phyloP scores from a whole-genome alignment of 2,113 vertebrate genomes.

The Machaerirhynchus nigripectus region DNA sequence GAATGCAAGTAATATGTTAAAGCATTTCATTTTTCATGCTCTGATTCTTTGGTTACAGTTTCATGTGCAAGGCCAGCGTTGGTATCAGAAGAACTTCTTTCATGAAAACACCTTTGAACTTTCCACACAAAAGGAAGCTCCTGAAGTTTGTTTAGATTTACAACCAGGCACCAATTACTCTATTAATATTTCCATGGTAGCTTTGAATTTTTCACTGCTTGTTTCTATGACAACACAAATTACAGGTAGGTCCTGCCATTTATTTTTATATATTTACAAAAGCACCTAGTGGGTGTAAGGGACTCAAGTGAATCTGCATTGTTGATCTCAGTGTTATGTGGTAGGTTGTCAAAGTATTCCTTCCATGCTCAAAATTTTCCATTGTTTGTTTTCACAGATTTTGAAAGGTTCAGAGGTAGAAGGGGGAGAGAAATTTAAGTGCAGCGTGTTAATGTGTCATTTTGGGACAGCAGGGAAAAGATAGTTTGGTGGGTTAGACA shows the following conservation, averaged over 20 bases:
- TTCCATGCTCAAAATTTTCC: background rate
- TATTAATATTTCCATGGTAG: conserved; percentile 79
- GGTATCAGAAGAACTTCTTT: conserved; percentile 78
- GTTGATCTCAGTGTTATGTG: background rate
- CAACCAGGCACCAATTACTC: conserved; percentile 88
- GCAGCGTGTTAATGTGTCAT: background rate
- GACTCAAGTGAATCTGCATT: background rate
- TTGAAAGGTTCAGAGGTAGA: background rate
- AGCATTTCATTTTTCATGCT: background rate
- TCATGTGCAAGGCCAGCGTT: conserved; percentile 66
- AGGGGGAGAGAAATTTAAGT: background rate
- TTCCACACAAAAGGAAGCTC: conserved; percentile 68
- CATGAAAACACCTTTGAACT: conserved; percentile 72
- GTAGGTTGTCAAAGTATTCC: background rate
- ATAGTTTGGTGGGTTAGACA: background rate
- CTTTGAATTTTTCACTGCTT: conserved; percentile 54
- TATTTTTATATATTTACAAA: background rate
- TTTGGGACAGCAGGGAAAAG: background rate
- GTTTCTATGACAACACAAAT: conserved; percentile 78
- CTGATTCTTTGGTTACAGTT: conserved; percentile 63
- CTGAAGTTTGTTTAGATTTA: conserved; percentile 84
- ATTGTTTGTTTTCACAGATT: background rate
- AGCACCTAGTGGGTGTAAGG: background rate
- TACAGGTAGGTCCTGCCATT: conserved; percentile 71
- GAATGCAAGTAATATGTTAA: background rate